phyloP scores from a whole-genome alignment of 2,113 vertebrate species.

The Gulo gulo region DNA sequence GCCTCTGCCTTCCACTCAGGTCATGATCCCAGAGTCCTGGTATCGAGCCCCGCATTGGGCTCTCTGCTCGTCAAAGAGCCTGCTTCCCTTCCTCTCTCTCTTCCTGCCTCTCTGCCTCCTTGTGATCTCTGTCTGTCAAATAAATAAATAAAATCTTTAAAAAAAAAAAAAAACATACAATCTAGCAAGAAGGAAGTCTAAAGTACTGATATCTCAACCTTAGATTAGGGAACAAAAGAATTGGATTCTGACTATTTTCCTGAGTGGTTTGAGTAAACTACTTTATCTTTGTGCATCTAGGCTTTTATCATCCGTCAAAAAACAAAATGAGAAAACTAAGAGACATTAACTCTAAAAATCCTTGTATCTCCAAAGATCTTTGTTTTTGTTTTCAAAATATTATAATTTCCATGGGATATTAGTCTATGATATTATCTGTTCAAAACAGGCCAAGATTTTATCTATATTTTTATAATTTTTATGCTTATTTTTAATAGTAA shows the following conservation, averaged over 20 bases:
- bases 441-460: neutral
- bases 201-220: neutral
- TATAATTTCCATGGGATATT: neutral
- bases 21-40: too few relatives aligned
- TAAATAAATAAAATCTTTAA: too few relatives aligned
- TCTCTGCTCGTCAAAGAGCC: too few relatives aligned
- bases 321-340: neutral
- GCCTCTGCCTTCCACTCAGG: too few relatives aligned
- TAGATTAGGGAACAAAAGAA: neutral
- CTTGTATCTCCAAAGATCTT: neutral
- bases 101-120: too few relatives aligned
- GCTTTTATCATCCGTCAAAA: neutral
- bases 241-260: neutral
- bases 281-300: neutral
- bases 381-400: neutral
- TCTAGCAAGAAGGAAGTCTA: neutral
- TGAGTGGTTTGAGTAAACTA: neutral
- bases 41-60: accelerated
- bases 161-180: neutral
- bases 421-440: neutral
- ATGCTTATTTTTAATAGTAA: neutral
- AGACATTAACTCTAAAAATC: neutral
- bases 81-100: too few relatives aligned
- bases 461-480: neutral
- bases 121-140: too few relatives aligned